phyloP scores from a whole-genome alignment of 1,140 invertebrate genomes.

The Phthorimaea operculella region DNA sequence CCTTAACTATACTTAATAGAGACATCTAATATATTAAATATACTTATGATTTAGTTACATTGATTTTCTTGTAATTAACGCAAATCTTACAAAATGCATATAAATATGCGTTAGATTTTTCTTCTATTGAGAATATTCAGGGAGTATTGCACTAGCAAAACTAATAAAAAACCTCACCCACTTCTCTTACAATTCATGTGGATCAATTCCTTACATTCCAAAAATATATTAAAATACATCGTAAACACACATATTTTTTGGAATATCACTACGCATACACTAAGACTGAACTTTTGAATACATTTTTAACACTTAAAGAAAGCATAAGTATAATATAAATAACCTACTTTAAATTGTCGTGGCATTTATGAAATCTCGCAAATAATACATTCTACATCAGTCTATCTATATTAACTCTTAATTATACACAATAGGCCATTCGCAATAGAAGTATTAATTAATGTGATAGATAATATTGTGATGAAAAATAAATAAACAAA shows the following conservation, averaged over 20 bases:
- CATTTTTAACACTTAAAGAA: too few relatives aligned
- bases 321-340: too few relatives aligned
- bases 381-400: slow-evolving; percentile 29
- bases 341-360: too few relatives aligned
- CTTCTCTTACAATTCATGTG: neutral
- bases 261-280: too few relatives aligned
- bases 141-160: neutral
- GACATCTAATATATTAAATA: slow-evolving; percentile 57
- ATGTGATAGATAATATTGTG: too few relatives aligned
- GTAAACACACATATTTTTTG: too few relatives aligned
- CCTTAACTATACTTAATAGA: slow-evolving; percentile 55
- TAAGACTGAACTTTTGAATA: too few relatives aligned
- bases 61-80: slow-evolving; percentile 32
- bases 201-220: neutral
- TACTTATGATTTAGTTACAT: slow-evolving; percentile 50
- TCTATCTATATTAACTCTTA: slow-evolving; percentile 42
- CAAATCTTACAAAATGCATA: slow-evolving; percentile 19
- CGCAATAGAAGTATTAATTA: neutral
- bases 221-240: too few relatives aligned
- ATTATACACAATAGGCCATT: slow-evolving; percentile 42
- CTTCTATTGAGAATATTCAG: neutral
- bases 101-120: neutral
- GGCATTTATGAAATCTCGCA: too few relatives aligned
- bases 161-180: neutral
- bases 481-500: too few relatives aligned